Percentiles rank a stretch among this genome's conserved stretches.
phyloP scores from a whole-genome alignment of 2,113 vertebrate species.

The Thryonomys swinderianus region DNA sequence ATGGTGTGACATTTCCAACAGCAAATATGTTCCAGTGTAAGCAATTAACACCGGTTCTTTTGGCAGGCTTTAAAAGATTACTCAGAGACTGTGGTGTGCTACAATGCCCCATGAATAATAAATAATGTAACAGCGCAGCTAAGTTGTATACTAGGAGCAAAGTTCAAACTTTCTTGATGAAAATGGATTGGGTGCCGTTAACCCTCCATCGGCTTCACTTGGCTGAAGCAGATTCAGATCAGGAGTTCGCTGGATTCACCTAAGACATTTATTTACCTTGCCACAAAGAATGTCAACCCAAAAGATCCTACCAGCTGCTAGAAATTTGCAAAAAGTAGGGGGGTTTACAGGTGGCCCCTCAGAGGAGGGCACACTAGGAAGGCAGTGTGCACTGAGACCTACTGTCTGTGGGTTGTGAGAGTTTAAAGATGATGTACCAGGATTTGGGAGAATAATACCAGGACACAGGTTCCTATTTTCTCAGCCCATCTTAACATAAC shows the following conservation, averaged over 20 bases:
- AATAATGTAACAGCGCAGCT: constrained; percentile 51
- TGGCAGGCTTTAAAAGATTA: constrained; percentile 85
- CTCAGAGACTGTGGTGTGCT: constrained; percentile 73
- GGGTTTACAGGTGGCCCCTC: not conserved
- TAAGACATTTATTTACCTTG: constrained; percentile 62
- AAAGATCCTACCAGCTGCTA: not conserved
- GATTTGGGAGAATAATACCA: not conserved
- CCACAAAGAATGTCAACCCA: not conserved
- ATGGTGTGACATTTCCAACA: constrained; percentile 86
- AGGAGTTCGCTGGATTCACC: not conserved
- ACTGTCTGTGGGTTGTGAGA: not conserved
- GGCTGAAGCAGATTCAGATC: not conserved
- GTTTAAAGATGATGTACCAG: not conserved
- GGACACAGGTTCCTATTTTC: no score
- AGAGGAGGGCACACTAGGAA: not conserved
- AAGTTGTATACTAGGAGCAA: constrained; percentile 41
- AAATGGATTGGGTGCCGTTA: constrained; percentile 47
- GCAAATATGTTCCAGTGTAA: constrained; percentile 84
- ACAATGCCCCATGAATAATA: constrained; percentile 79
- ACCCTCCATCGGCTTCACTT: constrained; percentile 19
- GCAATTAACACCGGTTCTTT: constrained; percentile 84
- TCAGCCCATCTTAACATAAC: not conserved
- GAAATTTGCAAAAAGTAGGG: not conserved
- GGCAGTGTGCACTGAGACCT: fast-evolving
- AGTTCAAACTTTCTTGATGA: constrained; percentile 68